Evolutionary conservation across 2,888 invertebrate genomes (phyloP), one percentile per base, ranked within the genome.

Genomic region (Drosophila prolongata): DNA sequence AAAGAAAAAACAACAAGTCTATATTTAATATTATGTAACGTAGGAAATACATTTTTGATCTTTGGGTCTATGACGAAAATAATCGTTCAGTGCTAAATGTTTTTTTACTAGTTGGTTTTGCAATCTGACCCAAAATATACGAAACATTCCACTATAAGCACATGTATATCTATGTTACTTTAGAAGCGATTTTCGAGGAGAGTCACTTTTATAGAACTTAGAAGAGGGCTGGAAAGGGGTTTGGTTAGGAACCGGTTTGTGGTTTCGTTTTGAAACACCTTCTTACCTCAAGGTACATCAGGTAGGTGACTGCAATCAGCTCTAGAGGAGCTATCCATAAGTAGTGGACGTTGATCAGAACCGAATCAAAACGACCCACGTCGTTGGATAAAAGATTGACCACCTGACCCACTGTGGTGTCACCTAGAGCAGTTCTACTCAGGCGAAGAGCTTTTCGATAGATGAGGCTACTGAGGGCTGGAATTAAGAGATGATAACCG

Each of bases 301-400:
- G 94, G 89, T 95, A 95, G 1, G 96, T 95, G 72, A 97, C 95
- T 67, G 97, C 94, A 46, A 96, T 91, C 0, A 97, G 96, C 80
- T 98, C 96, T 8, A 98, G 89, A 0, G 98, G 97, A 0, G 97
- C 98, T 68, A 98, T 94, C 97, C 98, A 98, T 43, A 98, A 93
- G 91, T 97, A 98, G 92, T 98, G 98, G 2, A 98, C 92, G 91
- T 98, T 97, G 79, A 98, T 95, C 73, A 97, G 95, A 30, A 97
- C 96, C 58, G 86, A 77, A 79, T 92, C 92, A 42, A 92, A 87
- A 16, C 92, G 91, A 87, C 97, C 97, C 68, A 99, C 98, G 92
- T 99, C 99, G 91, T 99, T 99, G 2, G 98, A 98, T 72, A 99
- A 93, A 2, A 99, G 94, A 93, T 99, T 98, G 24, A 98, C 98